Conservation (phyloP, 2,113 vertebrate genomes). For the Cepphus grylle region DNA sequence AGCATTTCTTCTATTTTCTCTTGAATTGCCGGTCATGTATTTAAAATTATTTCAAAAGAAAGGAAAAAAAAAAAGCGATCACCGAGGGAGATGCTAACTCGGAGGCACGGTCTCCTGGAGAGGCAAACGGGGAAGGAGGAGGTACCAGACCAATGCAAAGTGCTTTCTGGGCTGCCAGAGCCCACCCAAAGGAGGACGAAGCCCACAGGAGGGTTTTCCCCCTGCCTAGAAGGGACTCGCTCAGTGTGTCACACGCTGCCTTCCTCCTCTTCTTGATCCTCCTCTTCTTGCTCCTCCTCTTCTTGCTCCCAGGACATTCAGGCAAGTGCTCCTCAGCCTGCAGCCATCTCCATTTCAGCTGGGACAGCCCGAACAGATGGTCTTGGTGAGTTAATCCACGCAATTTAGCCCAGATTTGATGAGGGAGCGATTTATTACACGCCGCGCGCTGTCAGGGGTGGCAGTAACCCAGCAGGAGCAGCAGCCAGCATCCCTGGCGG, state of each 20-base stretch:
- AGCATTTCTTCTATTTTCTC: background rate
- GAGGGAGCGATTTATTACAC: rapidly evolving
- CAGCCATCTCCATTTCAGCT: background rate
- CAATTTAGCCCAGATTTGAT: background rate
- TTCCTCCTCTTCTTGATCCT: background rate
- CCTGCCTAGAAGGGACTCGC: rapidly evolving
- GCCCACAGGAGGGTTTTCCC: background rate
- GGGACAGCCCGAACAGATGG: background rate
- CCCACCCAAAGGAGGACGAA: background rate
- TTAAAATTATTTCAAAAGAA: background rate
- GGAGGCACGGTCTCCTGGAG: background rate
- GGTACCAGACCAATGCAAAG: background rate
- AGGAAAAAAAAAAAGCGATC: background rate
- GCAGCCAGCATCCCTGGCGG: background rate
- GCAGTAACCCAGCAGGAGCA: background rate
- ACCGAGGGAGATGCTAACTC: background rate
- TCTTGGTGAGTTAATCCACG: background rate
- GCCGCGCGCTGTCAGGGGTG: background rate
- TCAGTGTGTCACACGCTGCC: rapidly evolving
- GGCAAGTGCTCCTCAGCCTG: background rate
- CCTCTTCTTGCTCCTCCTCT: background rate
- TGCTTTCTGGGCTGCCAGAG: background rate
- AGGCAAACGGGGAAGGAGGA: background rate
- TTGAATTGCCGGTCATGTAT: background rate
- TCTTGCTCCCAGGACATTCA: background rate